Evolutionary conservation across 2,888 invertebrate genomes (phyloP), one percentile per base, ranked within the genome.

Genomic region (Plebejus anna): DNA sequence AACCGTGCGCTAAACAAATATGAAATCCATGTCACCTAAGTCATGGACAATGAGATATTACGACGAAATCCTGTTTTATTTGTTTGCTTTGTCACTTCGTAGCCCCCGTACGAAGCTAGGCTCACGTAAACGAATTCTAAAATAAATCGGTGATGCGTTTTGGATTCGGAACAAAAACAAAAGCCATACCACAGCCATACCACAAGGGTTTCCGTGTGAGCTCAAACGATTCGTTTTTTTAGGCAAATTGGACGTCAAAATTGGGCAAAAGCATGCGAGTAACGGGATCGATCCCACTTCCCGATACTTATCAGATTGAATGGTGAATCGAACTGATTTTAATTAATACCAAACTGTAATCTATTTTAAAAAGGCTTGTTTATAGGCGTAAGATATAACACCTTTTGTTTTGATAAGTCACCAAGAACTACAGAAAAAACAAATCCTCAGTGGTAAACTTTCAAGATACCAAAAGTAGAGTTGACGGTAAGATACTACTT

Each of bases 21-120:
- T 87, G 86, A 84, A 89, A 88, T 79, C 82, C 81, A 80, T 79
- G 80, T 73, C 73, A 28, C 13, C 83, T 92, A 89, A 92, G 91
- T 89, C 84, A 87, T 79, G 82, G 82, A 89, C 90, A 90, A 91
- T 88, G 81, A 88, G 85, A 88, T 90, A 92, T 93, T 93, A 92
- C 89, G 87, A 79, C 85, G 88, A 90, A 93, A 94, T 89, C 90
- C 89, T 91, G 92, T 93, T 92, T 93, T 94, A 92, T 93, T 93
- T 94, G 90, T 93, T 92, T 93, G 90, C 92, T 92, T 92, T 89
- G 80, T 81, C 79, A 81, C 90, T 88, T 91, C 91, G 88, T 90
- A 82, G 77, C 75, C 61, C 81, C 78, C 80, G 80, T 79, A 81
- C 81, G 78, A 81, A 80, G 79, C 81, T 80, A 82, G 78, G 77